phyloP scores from a whole-genome alignment of 1,140 invertebrate species.

The Aphelinus atriplicis region DNA sequence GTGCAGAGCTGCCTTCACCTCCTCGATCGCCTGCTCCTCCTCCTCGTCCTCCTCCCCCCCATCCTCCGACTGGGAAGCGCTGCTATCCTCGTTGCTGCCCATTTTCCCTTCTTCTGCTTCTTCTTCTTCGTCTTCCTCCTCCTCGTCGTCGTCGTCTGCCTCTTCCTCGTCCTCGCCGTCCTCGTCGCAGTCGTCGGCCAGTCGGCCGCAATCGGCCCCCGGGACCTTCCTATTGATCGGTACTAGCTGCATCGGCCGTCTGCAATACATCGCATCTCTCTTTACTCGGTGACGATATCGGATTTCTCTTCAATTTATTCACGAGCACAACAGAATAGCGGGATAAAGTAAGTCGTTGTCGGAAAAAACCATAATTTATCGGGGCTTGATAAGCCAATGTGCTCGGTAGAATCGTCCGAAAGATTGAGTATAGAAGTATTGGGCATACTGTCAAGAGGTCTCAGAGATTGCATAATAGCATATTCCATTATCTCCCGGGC shows the following conservation, averaged over 20 bases:
- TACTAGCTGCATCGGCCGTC: not conserved
- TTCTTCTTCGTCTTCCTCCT: slow-evolving; percentile 14
- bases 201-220: not conserved
- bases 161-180: slow-evolving; percentile 13
- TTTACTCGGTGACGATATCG: not conserved
- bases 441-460: too few species aligned
- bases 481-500: too few species aligned
- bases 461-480: too few species aligned
- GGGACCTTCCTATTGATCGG: not conserved
- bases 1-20: not conserved
- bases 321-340: too few species aligned
- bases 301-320: not conserved
- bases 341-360: too few species aligned
- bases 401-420: too few species aligned
- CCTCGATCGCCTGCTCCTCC: not conserved
- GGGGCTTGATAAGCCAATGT: too few species aligned
- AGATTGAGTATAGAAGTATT: too few species aligned
- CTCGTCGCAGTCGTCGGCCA: not conserved
- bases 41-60: too few species aligned
- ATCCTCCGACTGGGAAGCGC: too few species aligned
- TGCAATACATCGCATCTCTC: slow-evolving; percentile 14
- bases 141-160: slow-evolving; percentile 24
- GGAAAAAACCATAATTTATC: too few species aligned
- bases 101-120: not conserved
- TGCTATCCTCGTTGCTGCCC: too few species aligned